Base-by-base conservation (phyloP, 1,140 invertebrate genomes). In the Trissolcus basalis region DNA sequence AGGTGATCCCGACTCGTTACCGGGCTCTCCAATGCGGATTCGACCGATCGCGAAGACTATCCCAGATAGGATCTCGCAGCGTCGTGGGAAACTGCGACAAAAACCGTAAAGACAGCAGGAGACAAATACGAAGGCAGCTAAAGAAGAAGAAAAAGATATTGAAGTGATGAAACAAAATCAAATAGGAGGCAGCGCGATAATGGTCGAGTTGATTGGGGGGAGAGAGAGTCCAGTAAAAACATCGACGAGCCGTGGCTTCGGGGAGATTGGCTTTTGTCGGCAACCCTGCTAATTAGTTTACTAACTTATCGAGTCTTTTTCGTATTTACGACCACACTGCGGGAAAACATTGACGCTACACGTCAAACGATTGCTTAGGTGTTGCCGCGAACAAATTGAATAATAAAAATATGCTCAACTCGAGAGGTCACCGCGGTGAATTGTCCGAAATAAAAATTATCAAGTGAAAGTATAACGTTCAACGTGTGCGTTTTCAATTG, bases 251-350 rank as follows among this genome's bases (percentile, higher is more conserved):
- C 77, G 60, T 80, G 77, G 79, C 76, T 75, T 61, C 58, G 68
- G 78, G 70, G 77, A 82, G 79, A 77, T 82, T 71, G 74, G 74
- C 85, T 87, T 88, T 88, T 87, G 87, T 87, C 86, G 87, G 86
- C 86, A 78, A 82, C 19, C 71, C 77, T 82, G 85, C 85, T 89
- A 88, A 89, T 89, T 88, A 88, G 86, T 89, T 89, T 87, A 88
- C 86, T 85, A 87, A 87, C 85, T 88, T 89, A 89, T 88, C 83
- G 86, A 86, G 80, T 80, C 79, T 73, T 68, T 69, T 71, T 65
- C 71, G 81, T 86, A 83, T 86, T 83, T 83, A 83, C 79, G 77
- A 80, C 77, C 65, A 70, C 73, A 75, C 71, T 49, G 45, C 71
- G 39, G 64, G 61, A 63, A 80, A 79, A 73, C 72, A 80, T 82